These are phyloP conservation scores for Patella vulgata DNA, from an alignment of 1,140 invertebrate genomes.

Conservation along the genomic window DNA sequence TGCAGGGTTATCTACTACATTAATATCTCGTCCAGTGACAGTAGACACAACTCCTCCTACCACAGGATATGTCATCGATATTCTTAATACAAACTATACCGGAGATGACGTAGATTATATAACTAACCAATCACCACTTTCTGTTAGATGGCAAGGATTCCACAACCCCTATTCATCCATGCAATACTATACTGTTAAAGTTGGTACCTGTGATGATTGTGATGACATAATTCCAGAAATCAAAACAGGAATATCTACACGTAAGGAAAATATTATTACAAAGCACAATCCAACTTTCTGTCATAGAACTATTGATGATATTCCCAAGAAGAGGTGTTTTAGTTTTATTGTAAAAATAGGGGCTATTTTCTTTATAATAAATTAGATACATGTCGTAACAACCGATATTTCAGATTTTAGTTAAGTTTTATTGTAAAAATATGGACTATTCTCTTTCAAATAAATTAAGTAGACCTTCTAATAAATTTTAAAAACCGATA, in stretches of 20 bases:
- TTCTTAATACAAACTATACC: not conserved
- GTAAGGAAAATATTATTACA: slow-evolving; percentile 19
- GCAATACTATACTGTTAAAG: slow-evolving; percentile 21
- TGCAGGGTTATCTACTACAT: slow-evolving; percentile 32
- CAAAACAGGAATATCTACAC: slow-evolving; percentile 16
- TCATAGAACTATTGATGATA: no score
- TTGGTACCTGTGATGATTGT: slow-evolving; percentile 38
- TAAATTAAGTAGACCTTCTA: no score
- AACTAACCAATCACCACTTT: slow-evolving; percentile 11
- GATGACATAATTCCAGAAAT: slow-evolving; percentile 29
- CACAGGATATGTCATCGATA: slow-evolving; percentile 36
- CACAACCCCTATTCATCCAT: slow-evolving; percentile 27
- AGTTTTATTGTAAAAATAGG: no score
- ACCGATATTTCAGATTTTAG: no score
- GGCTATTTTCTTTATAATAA: not conserved
- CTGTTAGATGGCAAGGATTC: slow-evolving; percentile 32
- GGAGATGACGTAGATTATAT: slow-evolving; percentile 18
- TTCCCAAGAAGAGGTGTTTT: no score
- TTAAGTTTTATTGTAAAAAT: no score
- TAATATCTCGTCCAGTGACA: slow-evolving; percentile 24
- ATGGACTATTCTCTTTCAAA: no score
- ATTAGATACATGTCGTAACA: not conserved
- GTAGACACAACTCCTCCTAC: slow-evolving; percentile 30
- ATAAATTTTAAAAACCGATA: no score
- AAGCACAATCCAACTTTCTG: no score